Percentiles rank a stretch among this genome's conserved stretches.
phyloP scores from a whole-genome alignment of 2,888 invertebrate species.

The Luperina nickerlii region DNA sequence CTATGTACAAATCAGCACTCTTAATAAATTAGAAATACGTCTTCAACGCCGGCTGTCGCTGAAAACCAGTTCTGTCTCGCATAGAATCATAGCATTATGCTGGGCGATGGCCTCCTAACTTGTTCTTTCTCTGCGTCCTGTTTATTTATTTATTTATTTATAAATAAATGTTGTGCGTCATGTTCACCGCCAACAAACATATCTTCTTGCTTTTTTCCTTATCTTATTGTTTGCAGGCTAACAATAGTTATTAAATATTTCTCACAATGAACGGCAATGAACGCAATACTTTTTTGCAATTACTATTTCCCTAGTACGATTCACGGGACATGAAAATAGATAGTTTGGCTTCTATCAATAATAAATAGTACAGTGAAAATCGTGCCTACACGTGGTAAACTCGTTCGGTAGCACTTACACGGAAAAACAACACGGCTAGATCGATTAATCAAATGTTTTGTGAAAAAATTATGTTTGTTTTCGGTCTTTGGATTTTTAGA shows the following conservation, averaged over 20 bases:
- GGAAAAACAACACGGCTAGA: neutral
- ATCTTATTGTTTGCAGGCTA: neutral
- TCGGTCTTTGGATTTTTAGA: constrained; percentile 2
- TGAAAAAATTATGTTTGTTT: neutral
- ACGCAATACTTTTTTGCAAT: neutral
- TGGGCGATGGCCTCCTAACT: too few species aligned
- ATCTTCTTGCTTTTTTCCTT: too few species aligned
- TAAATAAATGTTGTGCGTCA: too few species aligned
- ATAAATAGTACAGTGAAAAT: constrained; percentile 26
- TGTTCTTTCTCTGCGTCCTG: too few species aligned
- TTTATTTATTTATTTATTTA: too few species aligned
- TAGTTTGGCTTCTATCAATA: constrained; percentile 20
- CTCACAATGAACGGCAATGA: neutral
- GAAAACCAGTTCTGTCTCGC: too few species aligned
- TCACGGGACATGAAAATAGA: constrained; percentile 18
- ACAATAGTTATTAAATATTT: too few species aligned
- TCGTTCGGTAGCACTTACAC: neutral
- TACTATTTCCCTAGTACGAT: neutral
- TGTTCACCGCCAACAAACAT: too few species aligned
- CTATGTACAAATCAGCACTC: neutral
- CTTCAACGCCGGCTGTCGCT: too few species aligned
- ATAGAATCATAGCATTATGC: too few species aligned
- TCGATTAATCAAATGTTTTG: constrained; percentile 2
- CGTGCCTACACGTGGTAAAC: neutral
- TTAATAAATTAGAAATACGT: neutral